Conservation (phyloP, 2,797 vertebrate species). For the Gymnodraco acuticeps region DNA sequence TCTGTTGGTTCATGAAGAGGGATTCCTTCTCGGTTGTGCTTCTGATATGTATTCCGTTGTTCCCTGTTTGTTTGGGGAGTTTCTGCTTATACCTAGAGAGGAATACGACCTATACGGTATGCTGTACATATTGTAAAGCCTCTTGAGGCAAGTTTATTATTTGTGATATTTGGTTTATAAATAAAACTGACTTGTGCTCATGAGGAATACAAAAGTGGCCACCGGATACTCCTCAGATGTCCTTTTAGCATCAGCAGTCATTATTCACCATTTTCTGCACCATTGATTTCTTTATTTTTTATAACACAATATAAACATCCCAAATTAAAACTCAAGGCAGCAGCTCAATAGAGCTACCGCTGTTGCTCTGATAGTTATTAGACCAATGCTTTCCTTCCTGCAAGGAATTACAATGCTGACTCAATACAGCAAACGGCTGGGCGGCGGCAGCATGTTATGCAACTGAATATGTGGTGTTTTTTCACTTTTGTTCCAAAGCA, state of each 20-base stretch:
- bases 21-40: too few relatives aligned
- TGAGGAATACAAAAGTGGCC: neutral
- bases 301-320: conserved; percentile 18
- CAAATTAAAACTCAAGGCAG: conserved; percentile 17
- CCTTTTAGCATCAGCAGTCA: neutral
- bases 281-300: conserved; percentile 14
- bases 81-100: too few relatives aligned
- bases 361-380: conserved; percentile 4
- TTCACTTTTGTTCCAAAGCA: neutral
- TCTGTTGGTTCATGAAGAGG: too few relatives aligned
- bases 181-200: neutral
- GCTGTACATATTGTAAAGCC: too few relatives aligned
- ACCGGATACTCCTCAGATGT: neutral
- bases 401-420: conserved; percentile 11
- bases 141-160: too few relatives aligned
- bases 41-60: too few relatives aligned
- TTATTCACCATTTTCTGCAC: conserved; percentile 26
- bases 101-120: too few relatives aligned
- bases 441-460: neutral
- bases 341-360: neutral
- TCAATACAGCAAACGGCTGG: neutral
- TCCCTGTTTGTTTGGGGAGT: too few relatives aligned
- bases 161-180: too few relatives aligned
- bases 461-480: neutral
- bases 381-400: conserved; percentile 3